phyloP scores from a whole-genome alignment of 2,113 vertebrate species.

The Probosciger aterrimus region DNA sequence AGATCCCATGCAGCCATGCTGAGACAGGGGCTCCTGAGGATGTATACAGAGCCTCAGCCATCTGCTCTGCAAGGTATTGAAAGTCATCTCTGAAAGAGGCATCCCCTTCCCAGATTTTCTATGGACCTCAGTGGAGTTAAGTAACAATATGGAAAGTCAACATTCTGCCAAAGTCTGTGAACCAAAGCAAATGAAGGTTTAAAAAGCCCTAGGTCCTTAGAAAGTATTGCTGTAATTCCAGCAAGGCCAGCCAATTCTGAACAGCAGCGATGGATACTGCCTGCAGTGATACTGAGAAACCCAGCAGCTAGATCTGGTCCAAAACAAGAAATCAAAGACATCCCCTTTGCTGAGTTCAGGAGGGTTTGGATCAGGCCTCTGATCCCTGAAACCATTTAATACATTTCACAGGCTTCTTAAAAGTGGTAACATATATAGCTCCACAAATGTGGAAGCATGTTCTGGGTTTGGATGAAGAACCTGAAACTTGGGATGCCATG shows the following conservation, averaged over 20 bases:
- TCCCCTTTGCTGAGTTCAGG: background rate
- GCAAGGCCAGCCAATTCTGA: background rate
- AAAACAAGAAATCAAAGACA: background rate
- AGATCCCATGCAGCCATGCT: background rate
- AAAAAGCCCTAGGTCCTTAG: background rate
- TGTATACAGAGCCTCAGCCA: background rate
- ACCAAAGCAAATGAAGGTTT: constrained; percentile 3
- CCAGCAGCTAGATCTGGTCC: background rate
- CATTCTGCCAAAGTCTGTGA: background rate
- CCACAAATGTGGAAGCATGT: background rate
- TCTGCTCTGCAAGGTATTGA: background rate
- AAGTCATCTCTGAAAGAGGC: background rate
- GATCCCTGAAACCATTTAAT: background rate
- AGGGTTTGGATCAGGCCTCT: background rate
- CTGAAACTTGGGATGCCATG: background rate
- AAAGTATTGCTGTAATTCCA: constrained; percentile 7
- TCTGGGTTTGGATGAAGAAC: background rate
- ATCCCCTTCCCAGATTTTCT: background rate
- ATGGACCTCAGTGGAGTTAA: background rate
- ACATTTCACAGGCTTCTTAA: background rate
- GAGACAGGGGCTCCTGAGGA: background rate
- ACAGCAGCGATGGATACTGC: background rate
- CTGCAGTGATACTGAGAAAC: constrained; percentile 23
- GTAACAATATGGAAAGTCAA: background rate
- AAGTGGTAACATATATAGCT: background rate